Evolutionary conservation across 2,113 vertebrate species (phyloP), one percentile per base, ranked within the genome.

Genomic region (Climacteris rufus): DNA sequence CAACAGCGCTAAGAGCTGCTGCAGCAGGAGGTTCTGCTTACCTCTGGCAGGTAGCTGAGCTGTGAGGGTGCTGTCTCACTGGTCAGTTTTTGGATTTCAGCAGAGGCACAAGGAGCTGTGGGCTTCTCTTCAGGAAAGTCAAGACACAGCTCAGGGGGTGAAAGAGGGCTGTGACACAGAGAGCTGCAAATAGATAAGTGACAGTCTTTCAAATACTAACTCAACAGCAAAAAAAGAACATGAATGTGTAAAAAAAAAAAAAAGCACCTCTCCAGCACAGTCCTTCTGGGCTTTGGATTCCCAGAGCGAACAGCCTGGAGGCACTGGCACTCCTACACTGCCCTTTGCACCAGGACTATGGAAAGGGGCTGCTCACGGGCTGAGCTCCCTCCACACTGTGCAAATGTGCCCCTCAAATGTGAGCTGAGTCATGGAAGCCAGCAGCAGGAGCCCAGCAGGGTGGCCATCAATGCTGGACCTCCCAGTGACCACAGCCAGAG

Each of bases 61-160:
- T 21, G 24, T 16, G 40, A 39, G 28, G 0, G 0, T 35, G 21
- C 50, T 83, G 45, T 42, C 87, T 91, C 57, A 60, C 84, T 82
- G 85, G 65, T 96, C 87, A 94, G 84, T 97, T 78, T 37, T 45
- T 71, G 63, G 76, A 30, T 49, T 83, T 96, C 25, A 90, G 45
- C 47, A 63, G 52, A 57, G 35, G 12, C 13, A 21, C 2, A 2
- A 83, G 57, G 28, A 88, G 54, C 74, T 65, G 56, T 33, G 83
- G 18, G 70, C 44, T 71, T 83, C 39, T 96, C 45, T 70, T 96
- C 87, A 97, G 75, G 30, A 40, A 80, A 47, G 25, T 52, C 57
- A 95, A 54, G 60, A 28, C 64, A 20, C 19, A 42, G 69, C 20
- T 93, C 78, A 96, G 52, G 7, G 89, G 72, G 50, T 50, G 80